Evolutionary conservation across 2,113 vertebrate species (phyloP).

Genomic region (Catagonus wagneri): DNA sequence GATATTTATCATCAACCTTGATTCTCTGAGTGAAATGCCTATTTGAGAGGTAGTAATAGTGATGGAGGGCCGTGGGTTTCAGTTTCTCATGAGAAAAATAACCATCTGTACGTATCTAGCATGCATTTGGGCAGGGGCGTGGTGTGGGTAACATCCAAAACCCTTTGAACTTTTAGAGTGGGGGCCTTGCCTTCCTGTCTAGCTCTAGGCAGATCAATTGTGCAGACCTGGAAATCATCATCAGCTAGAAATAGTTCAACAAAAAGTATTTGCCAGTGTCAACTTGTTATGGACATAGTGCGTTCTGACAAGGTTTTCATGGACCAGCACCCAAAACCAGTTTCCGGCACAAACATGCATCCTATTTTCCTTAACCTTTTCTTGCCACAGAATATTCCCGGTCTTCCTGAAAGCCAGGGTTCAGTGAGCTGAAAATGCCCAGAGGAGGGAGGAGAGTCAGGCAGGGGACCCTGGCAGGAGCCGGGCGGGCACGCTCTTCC

Average conservation of each 20-base stretch:
- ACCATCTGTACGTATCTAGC: not conserved
- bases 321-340: not conserved
- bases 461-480: not conserved
- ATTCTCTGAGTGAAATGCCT: not conserved
- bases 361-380: not conserved
- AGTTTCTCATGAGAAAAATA: not conserved
- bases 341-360: not conserved
- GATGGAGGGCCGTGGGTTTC: not conserved
- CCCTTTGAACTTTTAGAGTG: not conserved
- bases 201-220: not conserved
- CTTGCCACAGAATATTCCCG: not conserved
- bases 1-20: not conserved
- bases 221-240: not conserved
- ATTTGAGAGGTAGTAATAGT: not conserved
- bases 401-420: not conserved
- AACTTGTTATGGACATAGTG: not conserved
- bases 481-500: slow-evolving; percentile 11
- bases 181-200: not conserved
- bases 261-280: not conserved
- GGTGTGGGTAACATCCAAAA: fast-evolving
- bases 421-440: not conserved
- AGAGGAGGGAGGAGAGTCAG: not conserved
- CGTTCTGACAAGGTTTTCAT: not conserved
- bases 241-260: not conserved
- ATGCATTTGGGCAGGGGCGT: fast-evolving